Evolutionary conservation across 2,113 vertebrate species (phyloP).

Genomic region (Vulpes ferrilata): DNA sequence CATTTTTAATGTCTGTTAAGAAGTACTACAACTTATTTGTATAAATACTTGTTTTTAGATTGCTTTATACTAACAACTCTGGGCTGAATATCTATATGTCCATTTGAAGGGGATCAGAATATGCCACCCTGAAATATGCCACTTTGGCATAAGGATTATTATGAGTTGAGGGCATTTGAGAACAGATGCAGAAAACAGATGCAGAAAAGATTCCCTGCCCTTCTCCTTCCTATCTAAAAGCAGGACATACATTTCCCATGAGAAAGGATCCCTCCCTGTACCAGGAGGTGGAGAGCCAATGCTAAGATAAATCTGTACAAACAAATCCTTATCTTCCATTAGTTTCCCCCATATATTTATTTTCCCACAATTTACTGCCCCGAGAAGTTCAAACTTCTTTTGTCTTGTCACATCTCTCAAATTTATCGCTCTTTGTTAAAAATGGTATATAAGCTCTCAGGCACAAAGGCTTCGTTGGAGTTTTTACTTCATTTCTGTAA

Average conservation of each 20-base stretch:
- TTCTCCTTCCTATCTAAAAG: background rate
- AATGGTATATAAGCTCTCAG: background rate
- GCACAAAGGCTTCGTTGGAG: background rate
- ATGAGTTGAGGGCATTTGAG: background rate
- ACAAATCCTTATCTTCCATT: slow-evolving; percentile 8
- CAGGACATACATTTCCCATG: background rate
- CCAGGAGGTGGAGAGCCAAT: background rate
- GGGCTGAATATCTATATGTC: background rate
- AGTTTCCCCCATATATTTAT: background rate
- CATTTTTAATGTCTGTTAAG: background rate
- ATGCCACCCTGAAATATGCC: background rate
- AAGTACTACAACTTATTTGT: slow-evolving; percentile 28
- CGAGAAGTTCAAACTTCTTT: background rate
- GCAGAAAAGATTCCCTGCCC: background rate
- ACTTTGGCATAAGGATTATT: background rate
- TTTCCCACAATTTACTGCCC: background rate
- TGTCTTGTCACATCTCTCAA: background rate
- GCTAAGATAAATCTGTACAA: slow-evolving; percentile 2
- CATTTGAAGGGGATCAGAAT: background rate
- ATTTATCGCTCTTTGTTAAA: slow-evolving; percentile 17
- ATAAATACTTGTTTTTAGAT: slow-evolving; percentile 28
- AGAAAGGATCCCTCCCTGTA: background rate
- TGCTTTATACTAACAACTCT: slow-evolving; percentile 18
- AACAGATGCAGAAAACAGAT: background rate
- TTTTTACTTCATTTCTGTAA: slow-evolving; percentile 38